Base-by-base conservation (phyloP, 1,140 invertebrate species). In the Drosophila orosa region DNA sequence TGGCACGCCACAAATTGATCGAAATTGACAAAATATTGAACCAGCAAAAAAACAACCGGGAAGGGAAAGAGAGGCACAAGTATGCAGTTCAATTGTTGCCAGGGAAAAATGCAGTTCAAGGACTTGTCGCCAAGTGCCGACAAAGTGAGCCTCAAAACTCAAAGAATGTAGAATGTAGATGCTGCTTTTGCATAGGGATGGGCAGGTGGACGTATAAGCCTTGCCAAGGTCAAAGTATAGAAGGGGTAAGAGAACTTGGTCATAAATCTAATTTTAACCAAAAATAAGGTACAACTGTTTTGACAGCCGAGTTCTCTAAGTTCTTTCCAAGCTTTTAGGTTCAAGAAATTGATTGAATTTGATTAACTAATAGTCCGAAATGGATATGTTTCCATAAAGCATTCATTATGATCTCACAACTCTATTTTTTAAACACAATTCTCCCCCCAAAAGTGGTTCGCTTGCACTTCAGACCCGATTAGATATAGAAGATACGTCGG, bases 1-100 rank as follows among this genome's bases (percentile, higher is more conserved):
- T 87, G 84, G 84, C 84, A 89, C 86, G 80, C 80, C 86, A 87
- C 84, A 87, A 87, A 87, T 87, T 87, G 84, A 87, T 89, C 84
- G 85, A 87, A 87, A 87, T 89, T 87, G 84, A 89, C 83, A 87
- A 87, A 87, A 87, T 89, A 89, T 89, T 87, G 80, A 69, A 45
- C 59, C 45, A 52, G 62, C 44, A 71, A 55, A 63, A 59, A 50
- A 44, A 48, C 33, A 29, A 57, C 40, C 17, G 52, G 58, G 71
- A 27, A 40, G 45, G 59, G 37, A 56, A 44, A 42, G 42, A 55
- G 48, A 52, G 40, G 39, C 59, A 68, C 56, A 87, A 89, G 54
- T 87, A 89, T 87, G 84, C 84, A 80, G 84, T 84, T 87, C 83
- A 87, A 87, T 87, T 89, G 84, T 86, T 80, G 79, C 48, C 78